Conservation (phyloP, 2,113 vertebrate genomes). For the Eubucco bourcierii region DNA sequence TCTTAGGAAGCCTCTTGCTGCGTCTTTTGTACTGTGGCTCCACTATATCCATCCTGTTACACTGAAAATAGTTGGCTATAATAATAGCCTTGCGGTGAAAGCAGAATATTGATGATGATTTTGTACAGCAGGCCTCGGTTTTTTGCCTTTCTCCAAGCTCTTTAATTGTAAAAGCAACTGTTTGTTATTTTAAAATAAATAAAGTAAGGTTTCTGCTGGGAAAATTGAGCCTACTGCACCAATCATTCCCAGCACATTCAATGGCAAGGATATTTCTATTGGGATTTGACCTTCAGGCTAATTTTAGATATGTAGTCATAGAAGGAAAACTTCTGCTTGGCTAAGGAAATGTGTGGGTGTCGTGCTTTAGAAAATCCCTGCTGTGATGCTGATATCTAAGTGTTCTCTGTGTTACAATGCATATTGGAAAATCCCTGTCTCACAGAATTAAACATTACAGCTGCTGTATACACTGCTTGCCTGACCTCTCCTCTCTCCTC, state of each 20-base stretch:
- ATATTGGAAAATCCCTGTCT: conserved; percentile 27
- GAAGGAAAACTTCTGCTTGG: conserved; percentile 56
- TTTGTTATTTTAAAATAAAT: conserved; percentile 42
- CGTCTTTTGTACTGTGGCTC: not conserved
- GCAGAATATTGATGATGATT: conserved; percentile 11
- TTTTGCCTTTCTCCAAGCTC: conserved; percentile 10
- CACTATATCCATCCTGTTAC: conserved; percentile 14
- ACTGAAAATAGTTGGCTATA: conserved; percentile 24
- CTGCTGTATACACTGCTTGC: not conserved
- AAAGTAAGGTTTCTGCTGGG: conserved; percentile 22
- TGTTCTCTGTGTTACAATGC: conserved; percentile 31
- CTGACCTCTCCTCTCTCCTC: conserved; percentile 10
- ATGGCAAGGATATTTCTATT: conserved; percentile 34
- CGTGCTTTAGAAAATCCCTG: conserved; percentile 45
- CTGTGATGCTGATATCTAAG: conserved; percentile 8
- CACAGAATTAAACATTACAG: not conserved
- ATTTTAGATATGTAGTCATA: conserved; percentile 25
- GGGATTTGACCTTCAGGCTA: conserved; percentile 61
- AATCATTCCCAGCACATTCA: conserved; percentile 12
- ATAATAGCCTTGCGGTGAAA: conserved; percentile 34
- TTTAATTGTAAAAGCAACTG: conserved; percentile 45
- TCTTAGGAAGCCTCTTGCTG: not conserved
- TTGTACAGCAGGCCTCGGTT: not conserved
- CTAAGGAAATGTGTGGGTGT: conserved; percentile 50
- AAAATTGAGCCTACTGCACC: conserved; percentile 40